Conservation (phyloP, 2,888 invertebrate genomes). For the Panopea generosa region DNA sequence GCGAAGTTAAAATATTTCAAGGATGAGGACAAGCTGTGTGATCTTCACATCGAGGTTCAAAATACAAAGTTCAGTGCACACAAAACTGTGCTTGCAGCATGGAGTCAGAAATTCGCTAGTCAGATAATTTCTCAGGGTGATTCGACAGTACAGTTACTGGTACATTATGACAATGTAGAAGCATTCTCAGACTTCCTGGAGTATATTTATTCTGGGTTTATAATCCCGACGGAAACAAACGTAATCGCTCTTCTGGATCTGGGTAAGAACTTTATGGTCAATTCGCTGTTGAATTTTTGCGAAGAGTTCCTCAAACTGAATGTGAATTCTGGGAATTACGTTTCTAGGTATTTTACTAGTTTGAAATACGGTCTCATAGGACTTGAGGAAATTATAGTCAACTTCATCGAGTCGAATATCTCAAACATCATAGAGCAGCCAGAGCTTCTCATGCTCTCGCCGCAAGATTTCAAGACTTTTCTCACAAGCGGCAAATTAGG, state of each 20-base stretch:
- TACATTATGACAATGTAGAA: slow-evolving; percentile 84
- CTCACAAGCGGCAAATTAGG: slow-evolving; percentile 45
- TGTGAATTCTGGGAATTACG: slow-evolving; percentile 88
- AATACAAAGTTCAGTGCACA: slow-evolving; percentile 88
- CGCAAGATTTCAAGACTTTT: slow-evolving; percentile 48
- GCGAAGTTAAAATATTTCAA: slow-evolving; percentile 72
- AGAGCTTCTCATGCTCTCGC: slow-evolving; percentile 32
- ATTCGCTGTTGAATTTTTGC: slow-evolving; percentile 87
- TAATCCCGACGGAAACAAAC: slow-evolving; percentile 87
- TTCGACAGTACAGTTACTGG: not conserved
- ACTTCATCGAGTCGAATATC: slow-evolving; percentile 85
- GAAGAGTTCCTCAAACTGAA: slow-evolving; percentile 88
- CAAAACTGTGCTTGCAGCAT: slow-evolving; percentile 88
- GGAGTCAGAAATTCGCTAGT: slow-evolving; percentile 87
- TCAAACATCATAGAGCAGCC: slow-evolving; percentile 47
- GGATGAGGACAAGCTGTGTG: slow-evolving; percentile 88
- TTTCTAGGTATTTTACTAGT: slow-evolving; percentile 88
- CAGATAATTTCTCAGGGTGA: slow-evolving; percentile 16
- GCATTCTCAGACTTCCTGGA: slow-evolving; percentile 87
- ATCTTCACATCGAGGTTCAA: slow-evolving; percentile 87
- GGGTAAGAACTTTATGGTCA: slow-evolving; percentile 88
- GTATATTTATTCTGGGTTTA: slow-evolving; percentile 89
- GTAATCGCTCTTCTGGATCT: slow-evolving; percentile 88
- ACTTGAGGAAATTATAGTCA: slow-evolving; percentile 87
- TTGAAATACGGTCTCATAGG: slow-evolving; percentile 87